Percentiles rank a stretch among this genome's conserved stretches.
Evolutionary conservation across 2,113 vertebrate species (phyloP).

Genomic region (Halcyon senegalensis): DNA sequence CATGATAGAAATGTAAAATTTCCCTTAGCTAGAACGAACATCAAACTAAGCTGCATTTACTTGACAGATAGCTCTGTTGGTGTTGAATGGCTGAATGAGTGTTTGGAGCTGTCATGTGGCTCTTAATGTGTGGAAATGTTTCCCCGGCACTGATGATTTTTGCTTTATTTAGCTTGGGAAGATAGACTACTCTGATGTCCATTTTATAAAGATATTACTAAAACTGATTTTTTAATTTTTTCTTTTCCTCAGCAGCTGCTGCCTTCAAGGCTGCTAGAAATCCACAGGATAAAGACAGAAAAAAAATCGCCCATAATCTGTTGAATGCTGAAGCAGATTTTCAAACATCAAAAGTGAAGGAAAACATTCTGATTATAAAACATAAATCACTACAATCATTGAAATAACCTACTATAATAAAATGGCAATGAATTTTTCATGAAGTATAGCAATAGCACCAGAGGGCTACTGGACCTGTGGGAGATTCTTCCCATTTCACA

Average conservation of each 20-base stretch:
- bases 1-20: neutral
- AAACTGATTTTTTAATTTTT: neutral
- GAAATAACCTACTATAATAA: slow-evolving; percentile 39
- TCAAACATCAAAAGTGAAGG: neutral
- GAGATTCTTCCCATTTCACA: slow-evolving; percentile 11
- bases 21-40: neutral
- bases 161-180: slow-evolving; percentile 7
- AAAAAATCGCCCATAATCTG: neutral
- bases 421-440: slow-evolving; percentile 56
- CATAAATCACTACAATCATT: slow-evolving; percentile 28
- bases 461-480: slow-evolving; percentile 32
- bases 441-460: slow-evolving; percentile 29
- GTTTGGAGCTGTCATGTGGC: neutral
- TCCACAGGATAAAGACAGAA: neutral
- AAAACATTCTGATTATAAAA: slow-evolving; percentile 40
- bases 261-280: slow-evolving; percentile 10
- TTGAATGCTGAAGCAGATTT: slow-evolving; percentile 33
- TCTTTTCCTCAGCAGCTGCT: neutral
- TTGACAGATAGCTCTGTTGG: neutral
- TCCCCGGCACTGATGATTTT: neutral
- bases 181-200: neutral
- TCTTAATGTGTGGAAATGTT: neutral
- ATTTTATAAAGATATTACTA: slow-evolving; percentile 13
- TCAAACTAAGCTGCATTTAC: neutral
- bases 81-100: neutral